Percentiles rank a stretch among this genome's conserved stretches.
Evolutionary conservation across 2,888 invertebrate genomes (phyloP).

Genomic region (Cephus sareptanus): DNA sequence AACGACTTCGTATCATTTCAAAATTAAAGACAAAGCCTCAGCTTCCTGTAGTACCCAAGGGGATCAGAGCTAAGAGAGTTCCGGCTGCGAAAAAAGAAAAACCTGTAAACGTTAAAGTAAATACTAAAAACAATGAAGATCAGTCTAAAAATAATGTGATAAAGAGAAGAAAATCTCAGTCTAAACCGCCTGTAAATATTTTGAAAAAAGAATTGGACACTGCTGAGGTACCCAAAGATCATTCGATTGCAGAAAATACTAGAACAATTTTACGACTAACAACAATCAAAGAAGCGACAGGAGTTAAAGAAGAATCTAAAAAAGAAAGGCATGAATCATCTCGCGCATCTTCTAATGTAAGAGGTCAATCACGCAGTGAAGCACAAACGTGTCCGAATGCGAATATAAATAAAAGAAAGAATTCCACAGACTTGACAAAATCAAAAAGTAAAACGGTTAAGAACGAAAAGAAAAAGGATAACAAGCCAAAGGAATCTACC

Average conservation of each 20-base stretch:
- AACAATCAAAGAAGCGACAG: background rate
- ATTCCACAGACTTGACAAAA: background rate
- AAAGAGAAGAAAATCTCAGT: background rate
- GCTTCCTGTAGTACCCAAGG: background rate
- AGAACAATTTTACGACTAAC: background rate
- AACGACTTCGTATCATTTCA: slow-evolving; percentile 49
- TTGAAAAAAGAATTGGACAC: background rate
- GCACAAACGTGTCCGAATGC: background rate
- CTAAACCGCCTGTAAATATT: background rate
- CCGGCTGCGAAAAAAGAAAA: background rate
- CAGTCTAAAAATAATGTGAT: background rate
- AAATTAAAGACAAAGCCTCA: slow-evolving; percentile 34
- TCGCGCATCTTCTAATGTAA: background rate
- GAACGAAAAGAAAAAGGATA: background rate
- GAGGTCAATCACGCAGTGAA: background rate
- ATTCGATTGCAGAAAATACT: background rate
- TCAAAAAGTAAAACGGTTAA: background rate
- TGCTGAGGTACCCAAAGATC: background rate
- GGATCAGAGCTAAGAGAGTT: background rate
- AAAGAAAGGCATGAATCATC: background rate
- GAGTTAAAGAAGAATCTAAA: background rate
- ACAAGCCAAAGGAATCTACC: background rate
- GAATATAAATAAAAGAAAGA: background rate
- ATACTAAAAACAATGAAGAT: background rate
- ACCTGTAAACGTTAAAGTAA: background rate